phyloP scores from a whole-genome alignment of 2,113 vertebrate species.

The Mugil cephalus region DNA sequence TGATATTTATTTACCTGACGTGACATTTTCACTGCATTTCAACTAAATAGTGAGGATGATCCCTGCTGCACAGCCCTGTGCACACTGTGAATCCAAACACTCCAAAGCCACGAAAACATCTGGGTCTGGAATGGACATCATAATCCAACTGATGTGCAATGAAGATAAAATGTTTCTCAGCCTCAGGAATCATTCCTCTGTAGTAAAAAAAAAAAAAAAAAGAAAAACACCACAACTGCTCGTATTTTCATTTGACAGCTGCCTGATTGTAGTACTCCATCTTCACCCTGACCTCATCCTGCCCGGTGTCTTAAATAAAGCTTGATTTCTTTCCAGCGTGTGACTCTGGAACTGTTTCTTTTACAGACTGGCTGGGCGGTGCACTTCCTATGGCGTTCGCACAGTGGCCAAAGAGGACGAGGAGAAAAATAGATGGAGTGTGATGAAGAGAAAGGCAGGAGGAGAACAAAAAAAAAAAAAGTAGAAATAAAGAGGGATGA shows the following conservation, averaged over 20 bases:
- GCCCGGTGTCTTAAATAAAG: conserved; percentile 11
- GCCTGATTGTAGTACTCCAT: not conserved
- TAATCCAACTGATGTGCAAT: not conserved
- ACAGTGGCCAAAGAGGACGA: conserved; percentile 10
- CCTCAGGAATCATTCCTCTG: not conserved
- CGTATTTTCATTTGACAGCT: not conserved
- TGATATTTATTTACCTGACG: too few species aligned
- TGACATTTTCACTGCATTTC: too few species aligned
- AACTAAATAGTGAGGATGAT: too few species aligned
- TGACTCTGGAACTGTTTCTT: not conserved
- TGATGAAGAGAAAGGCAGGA: not conserved
- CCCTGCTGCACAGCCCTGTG: too few species aligned
- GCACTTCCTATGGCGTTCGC: conserved; percentile 32
- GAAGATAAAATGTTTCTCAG: not conserved
- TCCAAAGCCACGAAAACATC: not conserved
- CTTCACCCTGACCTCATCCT: conserved; percentile 11
- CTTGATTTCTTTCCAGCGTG: conserved; percentile 1
- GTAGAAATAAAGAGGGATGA: not conserved
- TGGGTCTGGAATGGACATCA: not conserved
- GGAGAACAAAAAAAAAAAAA: not conserved
- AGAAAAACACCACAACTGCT: not conserved
- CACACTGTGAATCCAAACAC: not conserved
- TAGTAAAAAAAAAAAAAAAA: not conserved
- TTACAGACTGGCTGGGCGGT: conserved; percentile 7
- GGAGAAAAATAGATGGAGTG: not conserved